These are phyloP conservation scores for Crambe crambe DNA, from an alignment of 37 sponge, comb jelly and placozoan species.

Conservation along the genomic window DNA sequence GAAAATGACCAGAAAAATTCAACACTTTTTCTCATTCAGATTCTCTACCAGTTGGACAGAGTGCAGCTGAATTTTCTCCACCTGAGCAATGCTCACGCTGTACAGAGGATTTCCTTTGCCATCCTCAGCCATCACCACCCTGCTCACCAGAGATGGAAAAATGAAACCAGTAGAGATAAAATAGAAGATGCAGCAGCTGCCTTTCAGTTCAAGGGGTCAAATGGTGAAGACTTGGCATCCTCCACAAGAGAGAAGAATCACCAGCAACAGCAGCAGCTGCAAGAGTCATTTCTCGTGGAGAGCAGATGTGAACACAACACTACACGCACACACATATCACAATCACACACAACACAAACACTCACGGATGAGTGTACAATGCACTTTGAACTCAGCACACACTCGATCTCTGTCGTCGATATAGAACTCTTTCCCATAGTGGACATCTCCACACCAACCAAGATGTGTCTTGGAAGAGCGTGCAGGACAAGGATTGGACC, in stretches of 20 bases:
- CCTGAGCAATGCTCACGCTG: constrained; percentile 25
- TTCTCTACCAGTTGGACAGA: constrained; percentile 10
- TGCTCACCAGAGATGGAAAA: not conserved
- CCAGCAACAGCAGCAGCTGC: not conserved
- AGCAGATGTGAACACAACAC: not conserved
- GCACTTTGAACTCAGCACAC: not conserved
- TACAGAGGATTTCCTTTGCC: constrained; percentile 21
- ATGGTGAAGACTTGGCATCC: not conserved
- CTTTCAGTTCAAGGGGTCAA: not conserved
- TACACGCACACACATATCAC: not conserved
- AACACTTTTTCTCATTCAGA: constrained; percentile 3
- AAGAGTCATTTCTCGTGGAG: not conserved
- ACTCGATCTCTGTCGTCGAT: not conserved
- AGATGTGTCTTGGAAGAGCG: not conserved
- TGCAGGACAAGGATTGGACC: constrained; percentile 24
- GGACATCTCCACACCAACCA: not conserved
- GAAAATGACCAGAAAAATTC: not conserved
- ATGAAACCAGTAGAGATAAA: not conserved
- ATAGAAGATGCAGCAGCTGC: not conserved
- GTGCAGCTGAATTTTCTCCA: constrained; percentile 48
- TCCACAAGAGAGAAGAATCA: not conserved
- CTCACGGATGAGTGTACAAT: not conserved
- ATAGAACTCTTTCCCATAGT: constrained; percentile 23
- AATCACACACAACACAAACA: not conserved
- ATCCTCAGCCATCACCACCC: not conserved